Conservation (phyloP, 2,113 vertebrate species). For the Miniopterus natalensis region DNA sequence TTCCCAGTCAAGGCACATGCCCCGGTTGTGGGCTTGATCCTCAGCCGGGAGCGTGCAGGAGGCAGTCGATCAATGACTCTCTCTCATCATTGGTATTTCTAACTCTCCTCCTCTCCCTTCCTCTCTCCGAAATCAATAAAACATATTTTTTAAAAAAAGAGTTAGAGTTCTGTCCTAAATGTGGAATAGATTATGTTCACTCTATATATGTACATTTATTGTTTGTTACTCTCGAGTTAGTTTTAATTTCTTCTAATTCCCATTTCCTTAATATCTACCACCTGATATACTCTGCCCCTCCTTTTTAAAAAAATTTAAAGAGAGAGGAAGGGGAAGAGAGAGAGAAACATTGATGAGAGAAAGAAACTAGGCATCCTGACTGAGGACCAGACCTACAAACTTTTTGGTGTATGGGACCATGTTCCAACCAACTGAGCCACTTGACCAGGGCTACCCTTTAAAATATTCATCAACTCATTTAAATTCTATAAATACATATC, state of each 20-base stretch:
- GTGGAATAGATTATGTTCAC: background rate
- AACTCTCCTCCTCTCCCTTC: no score
- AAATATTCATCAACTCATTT: background rate
- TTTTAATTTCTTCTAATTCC: background rate
- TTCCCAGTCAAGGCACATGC: no score
- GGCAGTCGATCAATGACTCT: no score
- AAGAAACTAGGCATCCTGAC: background rate
- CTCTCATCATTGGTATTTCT: no score
- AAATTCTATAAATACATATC: background rate
- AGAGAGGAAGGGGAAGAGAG: no score
- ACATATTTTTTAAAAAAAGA: background rate
- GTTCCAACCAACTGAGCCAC: background rate
- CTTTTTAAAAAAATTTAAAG: no score
- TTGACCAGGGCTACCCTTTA: background rate
- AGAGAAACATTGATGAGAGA: no score
- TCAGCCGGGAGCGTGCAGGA: no score
- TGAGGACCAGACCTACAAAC: background rate
- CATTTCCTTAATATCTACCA: background rate
- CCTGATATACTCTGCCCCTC: background rate
- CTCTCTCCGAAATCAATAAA: no score
- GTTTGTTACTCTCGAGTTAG: background rate
- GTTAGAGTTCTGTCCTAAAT: background rate
- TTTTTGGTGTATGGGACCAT: background rate
- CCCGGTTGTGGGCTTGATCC: no score
- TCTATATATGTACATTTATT: background rate